Base-by-base conservation (phyloP, 2,888 invertebrate genomes). In the Protonemura montana region DNA sequence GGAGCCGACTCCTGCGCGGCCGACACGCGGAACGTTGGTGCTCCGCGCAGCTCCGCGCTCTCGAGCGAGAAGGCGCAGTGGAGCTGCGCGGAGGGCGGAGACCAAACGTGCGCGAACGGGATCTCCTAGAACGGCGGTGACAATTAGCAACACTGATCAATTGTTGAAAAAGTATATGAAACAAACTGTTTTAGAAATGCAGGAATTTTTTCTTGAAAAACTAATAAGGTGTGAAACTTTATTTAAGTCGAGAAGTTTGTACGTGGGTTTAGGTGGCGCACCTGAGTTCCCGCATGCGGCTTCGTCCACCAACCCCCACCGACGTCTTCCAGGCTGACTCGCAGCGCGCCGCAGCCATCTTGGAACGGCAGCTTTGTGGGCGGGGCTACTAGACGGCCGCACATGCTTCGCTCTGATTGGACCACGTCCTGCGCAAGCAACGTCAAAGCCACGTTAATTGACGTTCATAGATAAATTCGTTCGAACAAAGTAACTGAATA, bases 101-200 rank as follows among this genome's bases (percentile, higher is more conserved):
- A 96, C 97, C 99, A 98, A 86, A 98, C 93, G 91, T 98, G 97
- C 85, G 94, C 93, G 91, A 98, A 98, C 83, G 97, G 95, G 87
- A 97, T 93, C 90, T 97, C 96, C 91, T 97, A 96, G 88, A 88
- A 87, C 87, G 35, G 85, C 85, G 28, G n/a, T 21, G 27, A 27
- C 77, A 41, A 35, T 35, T 83, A 81, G 30, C 10, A 82, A n/a
- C n/a, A n/a, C n/a, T n/a, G n/a, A n/a, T n/a, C n/a, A n/a, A n/a
- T n/a, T n/a, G n/a, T n/a, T n/a, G 86, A 87, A 28, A 16, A 21
- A 16, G 35, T 30, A 41, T 41, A 30, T 83, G 29, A n/a, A n/a
- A 82, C 41, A 7, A 29, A n/a, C n/a, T n/a, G 27, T 35, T 28
- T n/a, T n/a, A n/a, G n/a, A n/a, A n/a, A n/a, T n/a, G n/a, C n/a